These are phyloP conservation scores for Piprites chloris DNA, from an alignment of 2,113 vertebrate genomes.

Conservation along the genomic window DNA sequence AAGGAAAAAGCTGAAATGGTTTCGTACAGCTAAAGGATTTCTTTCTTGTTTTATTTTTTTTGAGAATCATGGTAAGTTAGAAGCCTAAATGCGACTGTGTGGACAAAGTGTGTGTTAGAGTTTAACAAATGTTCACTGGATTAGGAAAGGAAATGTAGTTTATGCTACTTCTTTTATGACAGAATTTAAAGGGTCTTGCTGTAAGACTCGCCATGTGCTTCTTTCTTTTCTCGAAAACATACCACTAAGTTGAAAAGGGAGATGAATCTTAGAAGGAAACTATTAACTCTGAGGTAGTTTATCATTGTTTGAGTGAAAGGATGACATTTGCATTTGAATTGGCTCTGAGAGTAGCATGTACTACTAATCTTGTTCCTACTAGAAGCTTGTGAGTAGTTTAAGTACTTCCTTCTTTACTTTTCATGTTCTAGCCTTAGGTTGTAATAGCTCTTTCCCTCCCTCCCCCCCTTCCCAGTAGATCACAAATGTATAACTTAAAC, in stretches of 20 bases:
- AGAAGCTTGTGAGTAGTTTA: conserved; percentile 81
- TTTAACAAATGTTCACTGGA: conserved; percentile 80
- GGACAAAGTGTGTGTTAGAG: conserved; percentile 60
- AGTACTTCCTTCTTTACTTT: conserved; percentile 85
- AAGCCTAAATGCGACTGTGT: conserved; percentile 60
- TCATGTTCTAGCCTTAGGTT: conserved; percentile 68
- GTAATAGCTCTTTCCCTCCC: conserved; percentile 56
- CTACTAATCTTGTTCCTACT: conserved; percentile 87
- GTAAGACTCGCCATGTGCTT: conserved; percentile 80
- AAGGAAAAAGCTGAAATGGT: conserved; percentile 73
- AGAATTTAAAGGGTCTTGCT: conserved; percentile 87
- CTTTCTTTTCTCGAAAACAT: conserved; percentile 81
- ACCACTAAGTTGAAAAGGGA: conserved; percentile 85
- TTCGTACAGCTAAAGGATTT: conserved; percentile 64
- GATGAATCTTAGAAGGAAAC: conserved; percentile 93
- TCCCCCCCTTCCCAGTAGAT: conserved; percentile 36
- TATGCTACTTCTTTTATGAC: conserved; percentile 81
- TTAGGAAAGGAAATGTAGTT: conserved; percentile 85
- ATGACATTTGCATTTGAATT: conserved; percentile 96
- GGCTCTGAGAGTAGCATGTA: conserved; percentile 81
- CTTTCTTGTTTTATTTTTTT: conserved; percentile 33
- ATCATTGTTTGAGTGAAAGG: conserved; percentile 92
- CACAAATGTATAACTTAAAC: conserved; percentile 67
- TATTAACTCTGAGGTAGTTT: conserved; percentile 98
- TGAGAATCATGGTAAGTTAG: conserved; percentile 35